phyloP scores from a whole-genome alignment of 1,140 invertebrate genomes.

The Chlorops oryzae region DNA sequence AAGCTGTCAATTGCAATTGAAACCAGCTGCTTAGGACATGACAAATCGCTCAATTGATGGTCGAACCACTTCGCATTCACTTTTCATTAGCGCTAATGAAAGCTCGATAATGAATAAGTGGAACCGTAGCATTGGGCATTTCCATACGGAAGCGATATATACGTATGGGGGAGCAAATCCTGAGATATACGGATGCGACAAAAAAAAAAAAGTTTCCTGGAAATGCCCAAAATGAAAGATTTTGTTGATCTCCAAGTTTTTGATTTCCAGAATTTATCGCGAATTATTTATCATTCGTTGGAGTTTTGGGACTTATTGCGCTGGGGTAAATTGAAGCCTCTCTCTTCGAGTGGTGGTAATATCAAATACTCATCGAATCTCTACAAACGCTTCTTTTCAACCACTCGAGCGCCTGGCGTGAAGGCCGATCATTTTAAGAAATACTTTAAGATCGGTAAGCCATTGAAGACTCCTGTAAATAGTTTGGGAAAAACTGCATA shows the following conservation, averaged over 20 bases:
- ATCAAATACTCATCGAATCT: conserved; percentile 49
- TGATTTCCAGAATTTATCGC: conserved; percentile 27
- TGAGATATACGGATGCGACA: too few species aligned
- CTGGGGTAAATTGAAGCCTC: conserved; percentile 54
- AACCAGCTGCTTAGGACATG: too few species aligned
- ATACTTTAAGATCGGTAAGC: conserved; percentile 39
- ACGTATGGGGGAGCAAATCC: too few species aligned
- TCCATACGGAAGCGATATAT: too few species aligned
- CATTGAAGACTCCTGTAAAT: conserved; percentile 12
- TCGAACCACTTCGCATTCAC: too few species aligned
- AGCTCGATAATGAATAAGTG: too few species aligned
- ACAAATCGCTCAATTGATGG: too few species aligned
- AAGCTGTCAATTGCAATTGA: too few species aligned
- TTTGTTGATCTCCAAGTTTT: background rate
- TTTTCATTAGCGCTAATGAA: too few species aligned
- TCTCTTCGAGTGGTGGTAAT: conserved; percentile 54
- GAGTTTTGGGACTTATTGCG: conserved; percentile 44
- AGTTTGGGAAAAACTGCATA: background rate
- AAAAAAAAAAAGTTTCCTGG: too few species aligned
- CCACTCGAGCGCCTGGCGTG: conserved; percentile 60
- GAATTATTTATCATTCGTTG: conserved; percentile 34
- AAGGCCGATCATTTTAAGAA: conserved; percentile 52
- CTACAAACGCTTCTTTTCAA: conserved; percentile 64
- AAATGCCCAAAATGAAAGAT: background rate
- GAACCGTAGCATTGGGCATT: too few species aligned